Percentiles rank a stretch among this genome's conserved stretches.
Evolutionary conservation across 2,797 vertebrate genomes (phyloP).

Genomic region (Scarus forsteni): DNA sequence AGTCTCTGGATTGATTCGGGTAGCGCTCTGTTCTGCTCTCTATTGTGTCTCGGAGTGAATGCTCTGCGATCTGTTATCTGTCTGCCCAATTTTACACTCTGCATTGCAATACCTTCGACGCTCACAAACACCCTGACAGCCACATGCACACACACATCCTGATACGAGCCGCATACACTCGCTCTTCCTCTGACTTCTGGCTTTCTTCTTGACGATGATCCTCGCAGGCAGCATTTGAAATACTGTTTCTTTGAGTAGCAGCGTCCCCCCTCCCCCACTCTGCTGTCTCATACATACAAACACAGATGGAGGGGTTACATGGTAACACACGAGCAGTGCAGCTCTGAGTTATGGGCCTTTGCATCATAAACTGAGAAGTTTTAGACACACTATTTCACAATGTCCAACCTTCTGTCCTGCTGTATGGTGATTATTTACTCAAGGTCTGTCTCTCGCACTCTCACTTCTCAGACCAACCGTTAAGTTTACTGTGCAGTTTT

Average conservation of each 20-base stretch:
- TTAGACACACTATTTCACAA: constrained; percentile 19
- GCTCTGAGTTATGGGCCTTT: constrained; percentile 40
- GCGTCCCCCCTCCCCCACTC: not conserved
- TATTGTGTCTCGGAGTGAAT: constrained; percentile 25
- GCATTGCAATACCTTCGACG: constrained; percentile 2
- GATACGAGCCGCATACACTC: not conserved
- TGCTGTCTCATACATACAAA: constrained; percentile 23
- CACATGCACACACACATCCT: not conserved
- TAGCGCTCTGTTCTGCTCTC: constrained; percentile 30
- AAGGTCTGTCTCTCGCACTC: too few relatives aligned
- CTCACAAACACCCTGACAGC: not conserved
- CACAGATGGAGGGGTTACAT: constrained; percentile 44
- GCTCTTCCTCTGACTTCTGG: not conserved
- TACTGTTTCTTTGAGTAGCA: constrained; percentile 8
- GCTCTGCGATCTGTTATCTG: constrained; percentile 25
- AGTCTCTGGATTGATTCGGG: constrained; percentile 31
- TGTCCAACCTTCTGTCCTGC: not conserved
- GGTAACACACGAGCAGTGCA: constrained; percentile 34
- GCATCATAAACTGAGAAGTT: constrained; percentile 3
- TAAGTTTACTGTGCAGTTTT: too few relatives aligned
- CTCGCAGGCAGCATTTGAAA: constrained; percentile 2
- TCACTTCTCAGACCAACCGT: too few relatives aligned
- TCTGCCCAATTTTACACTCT: constrained; percentile 8
- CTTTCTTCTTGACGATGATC: not conserved
- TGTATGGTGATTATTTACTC: not conserved